phyloP scores from a whole-genome alignment of 2,113 vertebrate species.

The Brachionichthys hirsutus region DNA sequence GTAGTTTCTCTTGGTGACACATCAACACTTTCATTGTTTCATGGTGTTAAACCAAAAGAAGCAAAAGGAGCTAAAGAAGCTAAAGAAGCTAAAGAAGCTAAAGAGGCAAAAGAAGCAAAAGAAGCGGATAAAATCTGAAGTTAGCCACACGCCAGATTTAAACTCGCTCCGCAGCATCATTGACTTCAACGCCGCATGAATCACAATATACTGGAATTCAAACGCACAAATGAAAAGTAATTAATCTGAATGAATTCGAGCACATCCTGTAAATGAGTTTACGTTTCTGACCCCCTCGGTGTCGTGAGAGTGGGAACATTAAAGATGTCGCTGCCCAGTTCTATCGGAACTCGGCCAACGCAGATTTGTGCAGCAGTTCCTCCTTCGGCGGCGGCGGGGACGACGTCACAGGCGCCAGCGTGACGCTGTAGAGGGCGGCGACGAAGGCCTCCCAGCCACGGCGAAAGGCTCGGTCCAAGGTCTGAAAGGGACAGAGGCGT shows the following conservation, averaged over 20 bases:
- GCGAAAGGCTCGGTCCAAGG: constrained; percentile 74
- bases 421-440: constrained; percentile 79
- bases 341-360: constrained; percentile 67
- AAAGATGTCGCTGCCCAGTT: neutral
- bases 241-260: too few relatives aligned
- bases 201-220: too few relatives aligned
- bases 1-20: constrained; percentile 47
- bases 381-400: constrained; percentile 39
- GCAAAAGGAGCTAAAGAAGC: too few relatives aligned
- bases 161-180: too few relatives aligned
- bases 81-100: too few relatives aligned
- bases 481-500: constrained; percentile 51
- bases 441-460: constrained; percentile 80
- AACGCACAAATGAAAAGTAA: neutral
- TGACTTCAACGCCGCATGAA: too few relatives aligned
- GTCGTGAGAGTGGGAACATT: too few relatives aligned
- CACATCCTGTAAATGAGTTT: too few relatives aligned
- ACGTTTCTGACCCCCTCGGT: constrained; percentile 6
- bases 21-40: constrained; percentile 49
- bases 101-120: too few relatives aligned
- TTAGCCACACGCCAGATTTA: neutral
- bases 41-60: constrained; percentile 28
- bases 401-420: constrained; percentile 57
- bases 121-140: neutral
- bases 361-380: constrained; percentile 18